Evolutionary conservation across 1,140 invertebrate species (phyloP), one percentile per base, ranked within the genome.

Genomic region (Vanessa atalanta): DNA sequence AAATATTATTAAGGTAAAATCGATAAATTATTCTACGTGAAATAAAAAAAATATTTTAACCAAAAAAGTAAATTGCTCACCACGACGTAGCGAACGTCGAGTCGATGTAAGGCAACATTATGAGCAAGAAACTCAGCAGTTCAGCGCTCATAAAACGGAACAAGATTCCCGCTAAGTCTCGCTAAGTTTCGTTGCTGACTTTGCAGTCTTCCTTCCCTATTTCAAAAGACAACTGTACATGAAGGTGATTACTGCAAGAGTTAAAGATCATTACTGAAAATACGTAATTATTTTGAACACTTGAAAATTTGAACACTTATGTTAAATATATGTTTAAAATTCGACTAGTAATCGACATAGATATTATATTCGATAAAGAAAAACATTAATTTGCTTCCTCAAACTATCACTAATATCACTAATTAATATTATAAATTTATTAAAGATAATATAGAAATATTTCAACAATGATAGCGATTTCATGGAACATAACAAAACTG

Each of bases 161-260:
- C 23, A 37, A 61, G 65, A 55, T 43, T 69, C 43, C 48, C 16
- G 23, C 47, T 67, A 73, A 73, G 65, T 61, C 71, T 67, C 13
- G 53, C 53, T 72, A 72, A 72, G 43, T 63, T 72, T 65, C n/a
- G 47, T n/a, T 67, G 55, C 72, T 73, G 72, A 63, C 57, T 73
- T 16, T 47, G 50, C 55, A 20, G 37, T 47, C 66, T 69, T 55
- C 37, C 23, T 43, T 50, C 31, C 20, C 57, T 69, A 61, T 31
- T 57, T 57, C 23, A 20, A 16, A 11, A 23, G 16, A 57, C 53
- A 57, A 11, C 20, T n/a, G n/a, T 20, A 53, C n/a, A n/a, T 20
- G 5, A 8, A 53, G 51, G 16, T 16, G 51, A 60, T 60, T 60
- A 26, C 55, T 60, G 55, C 23, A 60, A 60, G 55, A 9, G 12